phyloP scores from a whole-genome alignment of 2,888 invertebrate genomes.

The Coecobrya sp. region DNA sequence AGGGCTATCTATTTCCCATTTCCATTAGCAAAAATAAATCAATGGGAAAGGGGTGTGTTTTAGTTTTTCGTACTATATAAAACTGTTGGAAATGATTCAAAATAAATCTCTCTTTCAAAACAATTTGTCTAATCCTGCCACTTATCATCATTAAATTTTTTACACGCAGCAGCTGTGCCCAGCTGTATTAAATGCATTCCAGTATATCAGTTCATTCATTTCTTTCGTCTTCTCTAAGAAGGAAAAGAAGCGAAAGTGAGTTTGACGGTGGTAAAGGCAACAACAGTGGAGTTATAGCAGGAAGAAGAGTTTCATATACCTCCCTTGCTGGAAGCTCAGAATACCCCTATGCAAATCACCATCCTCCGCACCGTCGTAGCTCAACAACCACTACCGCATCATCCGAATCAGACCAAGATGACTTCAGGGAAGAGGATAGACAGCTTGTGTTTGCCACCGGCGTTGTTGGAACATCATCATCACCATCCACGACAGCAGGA shows the following conservation, averaged over 20 bases:
- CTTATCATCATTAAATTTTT: background rate
- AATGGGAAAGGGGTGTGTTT: too few relatives aligned
- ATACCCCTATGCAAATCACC: conserved; percentile 81
- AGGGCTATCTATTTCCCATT: too few relatives aligned
- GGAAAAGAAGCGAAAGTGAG: conserved; percentile 82
- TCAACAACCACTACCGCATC: conserved; percentile 65
- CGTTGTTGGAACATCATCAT: conserved; percentile 50
- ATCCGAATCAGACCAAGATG: conserved; percentile 77
- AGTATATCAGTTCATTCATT: conserved; percentile 83
- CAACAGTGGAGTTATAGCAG: conserved; percentile 34
- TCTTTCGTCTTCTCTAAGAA: conserved; percentile 80
- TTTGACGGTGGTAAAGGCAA: conserved; percentile 74
- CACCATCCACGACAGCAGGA: conserved; percentile 31
- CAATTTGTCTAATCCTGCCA: background rate
- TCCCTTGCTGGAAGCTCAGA: conserved; percentile 78
- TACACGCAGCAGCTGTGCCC: conserved; percentile 68
- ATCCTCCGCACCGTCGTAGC: conserved; percentile 50
- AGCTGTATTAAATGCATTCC: conserved; percentile 83
- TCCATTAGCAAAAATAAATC: too few relatives aligned
- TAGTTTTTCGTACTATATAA: too few relatives aligned
- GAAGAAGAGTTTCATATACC: conserved; percentile 72
- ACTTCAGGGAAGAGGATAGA: conserved; percentile 49
- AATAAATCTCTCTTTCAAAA: background rate
- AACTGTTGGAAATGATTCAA: too few relatives aligned
- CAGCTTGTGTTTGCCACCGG: conserved; percentile 31